Evolutionary conservation across 2,888 invertebrate species (phyloP).

Genomic region (Euplagia quadripunctaria): DNA sequence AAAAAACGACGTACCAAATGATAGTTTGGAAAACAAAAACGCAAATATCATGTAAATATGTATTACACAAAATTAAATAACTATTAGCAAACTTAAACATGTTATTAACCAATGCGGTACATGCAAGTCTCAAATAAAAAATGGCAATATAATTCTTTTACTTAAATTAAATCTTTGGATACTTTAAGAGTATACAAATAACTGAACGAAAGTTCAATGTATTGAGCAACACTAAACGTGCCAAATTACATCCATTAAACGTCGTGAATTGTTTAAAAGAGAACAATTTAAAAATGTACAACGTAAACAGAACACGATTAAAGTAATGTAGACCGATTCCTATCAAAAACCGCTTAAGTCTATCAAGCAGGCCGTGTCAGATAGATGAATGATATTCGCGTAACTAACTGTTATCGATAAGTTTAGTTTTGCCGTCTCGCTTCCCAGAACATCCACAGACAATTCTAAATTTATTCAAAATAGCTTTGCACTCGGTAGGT

Average conservation of each 20-base stretch:
- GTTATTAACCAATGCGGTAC: not conserved
- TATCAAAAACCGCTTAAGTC: constrained; percentile 38
- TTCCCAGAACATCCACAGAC: constrained; percentile 72
- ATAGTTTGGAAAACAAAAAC: not conserved
- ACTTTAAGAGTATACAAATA: not conserved
- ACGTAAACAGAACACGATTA: constrained; percentile 45
- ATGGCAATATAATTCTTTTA: not conserved
- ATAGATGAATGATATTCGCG: constrained; percentile 46
- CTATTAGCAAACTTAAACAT: not conserved
- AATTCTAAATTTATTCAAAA: constrained; percentile 79
- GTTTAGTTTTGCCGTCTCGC: constrained; percentile 55
- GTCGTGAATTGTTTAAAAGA: constrained; percentile 24
- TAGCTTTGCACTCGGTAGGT: constrained; percentile 77
- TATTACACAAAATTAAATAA: not conserved
- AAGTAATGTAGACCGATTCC: constrained; percentile 49
- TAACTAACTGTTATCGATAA: constrained; percentile 41
- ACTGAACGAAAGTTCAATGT: constrained; percentile 26
- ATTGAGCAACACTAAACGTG: constrained; percentile 24
- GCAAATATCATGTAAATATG: not conserved
- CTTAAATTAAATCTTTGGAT: not conserved
- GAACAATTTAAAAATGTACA: constrained; percentile 37
- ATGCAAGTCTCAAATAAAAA: not conserved
- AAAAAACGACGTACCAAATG: not conserved
- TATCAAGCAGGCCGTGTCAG: constrained; percentile 36
- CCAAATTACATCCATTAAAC: constrained; percentile 32